A percentile compares a stretch with the other conserved stretches of the same genome.
phyloP scores from a whole-genome alignment of 1,140 invertebrate species.

The Archegozetes longisetosus region DNA sequence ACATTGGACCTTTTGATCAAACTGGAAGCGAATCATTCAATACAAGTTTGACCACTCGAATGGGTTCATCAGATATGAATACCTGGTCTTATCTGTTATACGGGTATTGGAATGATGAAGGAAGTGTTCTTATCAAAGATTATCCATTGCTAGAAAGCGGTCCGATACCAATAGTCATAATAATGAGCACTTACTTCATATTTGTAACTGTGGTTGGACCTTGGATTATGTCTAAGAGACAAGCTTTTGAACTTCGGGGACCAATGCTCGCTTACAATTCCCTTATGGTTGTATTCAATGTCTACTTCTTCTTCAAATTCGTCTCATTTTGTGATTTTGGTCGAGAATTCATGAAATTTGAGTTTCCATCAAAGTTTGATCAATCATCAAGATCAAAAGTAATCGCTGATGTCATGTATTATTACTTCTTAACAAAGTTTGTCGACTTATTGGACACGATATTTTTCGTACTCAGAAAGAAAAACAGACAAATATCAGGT shows the following conservation, averaged over 20 bases:
- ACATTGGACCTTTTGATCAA: too few species aligned
- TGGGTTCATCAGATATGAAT: too few species aligned
- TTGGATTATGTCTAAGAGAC: background rate
- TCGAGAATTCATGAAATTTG: background rate
- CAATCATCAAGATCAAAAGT: slow-evolving; percentile 27
- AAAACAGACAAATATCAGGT: slow-evolving; percentile 78
- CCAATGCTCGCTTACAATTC: background rate
- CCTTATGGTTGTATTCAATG: background rate
- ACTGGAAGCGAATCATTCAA: too few species aligned
- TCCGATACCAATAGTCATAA: background rate
- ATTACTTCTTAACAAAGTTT: slow-evolving; percentile 18
- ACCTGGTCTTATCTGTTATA: background rate
- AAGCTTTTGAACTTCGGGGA: background rate
- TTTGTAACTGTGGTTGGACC: background rate
- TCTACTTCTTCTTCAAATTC: slow-evolving; percentile 14
- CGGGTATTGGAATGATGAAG: background rate
- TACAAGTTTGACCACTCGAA: too few species aligned
- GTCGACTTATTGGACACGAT: slow-evolving; percentile 10
- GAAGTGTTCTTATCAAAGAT: background rate
- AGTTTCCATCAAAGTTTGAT: background rate
- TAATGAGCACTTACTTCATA: background rate
- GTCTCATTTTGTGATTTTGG: background rate
- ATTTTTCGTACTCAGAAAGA: slow-evolving; percentile 77
- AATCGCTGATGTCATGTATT: slow-evolving; percentile 23
- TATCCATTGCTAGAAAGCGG: background rate